These are phyloP conservation scores for Caenorhabditis zanzibari DNA, from an alignment of 2,888 invertebrate genomes.

Conservation along the genomic window DNA sequence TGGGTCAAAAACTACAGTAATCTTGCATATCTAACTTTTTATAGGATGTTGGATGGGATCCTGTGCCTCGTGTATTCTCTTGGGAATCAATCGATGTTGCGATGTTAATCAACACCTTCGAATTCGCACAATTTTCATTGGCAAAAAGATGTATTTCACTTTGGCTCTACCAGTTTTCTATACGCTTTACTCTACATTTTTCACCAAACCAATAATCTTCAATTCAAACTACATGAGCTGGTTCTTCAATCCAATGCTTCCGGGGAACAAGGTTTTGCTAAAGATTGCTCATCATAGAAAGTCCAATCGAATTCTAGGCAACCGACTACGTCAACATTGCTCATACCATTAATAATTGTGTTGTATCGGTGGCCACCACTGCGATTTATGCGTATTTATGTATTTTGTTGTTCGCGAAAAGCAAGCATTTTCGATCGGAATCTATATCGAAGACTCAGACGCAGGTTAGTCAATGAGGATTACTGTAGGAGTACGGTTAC, in stretches of 20 bases:
- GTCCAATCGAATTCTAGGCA: slow-evolving; percentile 12
- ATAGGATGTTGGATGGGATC: slow-evolving; percentile 44
- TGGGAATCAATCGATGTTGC: slow-evolving; percentile 41
- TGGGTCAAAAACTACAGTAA: not conserved
- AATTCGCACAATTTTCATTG: slow-evolving; percentile 32
- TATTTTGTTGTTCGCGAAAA: slow-evolving; percentile 26
- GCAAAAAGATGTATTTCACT: slow-evolving; percentile 9
- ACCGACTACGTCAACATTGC: slow-evolving; percentile 19
- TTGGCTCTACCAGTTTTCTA: slow-evolving; percentile 7
- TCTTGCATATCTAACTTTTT: not conserved
- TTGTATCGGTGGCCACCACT: slow-evolving; percentile 30
- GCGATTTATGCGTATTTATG: slow-evolving; percentile 27
- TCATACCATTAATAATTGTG: slow-evolving; percentile 34
- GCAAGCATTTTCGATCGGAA: slow-evolving; percentile 32
- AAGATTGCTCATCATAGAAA: no score
- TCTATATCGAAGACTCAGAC: slow-evolving; percentile 33
- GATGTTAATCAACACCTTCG: slow-evolving; percentile 26
- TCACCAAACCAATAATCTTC: slow-evolving; percentile 46
- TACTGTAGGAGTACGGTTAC: no score
- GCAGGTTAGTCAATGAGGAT: slow-evolving; percentile 18
- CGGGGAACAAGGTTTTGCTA: slow-evolving; percentile 17
- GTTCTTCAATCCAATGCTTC: slow-evolving; percentile 52
- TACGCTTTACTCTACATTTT: slow-evolving; percentile 29
- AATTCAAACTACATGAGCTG: slow-evolving; percentile 40
- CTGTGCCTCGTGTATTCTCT: slow-evolving; percentile 33